Evolutionary conservation across 2,888 invertebrate genomes (phyloP), one percentile per base, ranked within the genome.

Genomic region (Eilema depressum): DNA sequence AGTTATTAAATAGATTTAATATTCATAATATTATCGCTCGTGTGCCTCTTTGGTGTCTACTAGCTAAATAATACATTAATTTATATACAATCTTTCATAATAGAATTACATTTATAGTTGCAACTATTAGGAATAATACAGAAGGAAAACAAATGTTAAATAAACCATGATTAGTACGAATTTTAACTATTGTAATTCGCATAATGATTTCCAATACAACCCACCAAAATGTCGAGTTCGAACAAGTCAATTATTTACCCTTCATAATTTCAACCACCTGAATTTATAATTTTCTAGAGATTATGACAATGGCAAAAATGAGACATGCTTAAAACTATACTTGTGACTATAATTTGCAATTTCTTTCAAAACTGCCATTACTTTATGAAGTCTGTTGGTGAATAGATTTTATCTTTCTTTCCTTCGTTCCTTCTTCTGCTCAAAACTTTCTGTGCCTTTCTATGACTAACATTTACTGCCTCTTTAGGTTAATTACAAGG

Each of bases 31-130:
- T 84, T 86, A 88, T 84, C 86, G 80, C 85, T 89, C 85, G 88
- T 88, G 90, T 88, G 91, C 95, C 92, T 95, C 95, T 95, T 95
- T 95, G 95, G 95, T 95, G 88, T 95, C 92, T 94, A 95, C 95
- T 95, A 95, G 95, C 95, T 95, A 94, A 91, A 84, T 86, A 82
- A 80, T 82, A 82, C 75, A 81, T 74, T 82, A 76, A 82, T 70
- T n/a, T 82, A 82, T 82, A 77, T 82, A 88, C 75, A 85, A 81
- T 86, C 79, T 63, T 53, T 71, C 23, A 30, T 66, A 75, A 83
- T 83, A 83, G 82, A 84, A 85, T 76, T 88, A 88, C 84, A 87
- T 76, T 74, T 81, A 77, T 77, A 80, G 74, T 77, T 78, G 76
- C 78, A 80, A 74, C 73, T 67, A 70, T 78, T 78, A 78, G 73